Evolutionary conservation across 2,113 vertebrate species (phyloP).

Genomic region (Ictalurus furcatus): DNA sequence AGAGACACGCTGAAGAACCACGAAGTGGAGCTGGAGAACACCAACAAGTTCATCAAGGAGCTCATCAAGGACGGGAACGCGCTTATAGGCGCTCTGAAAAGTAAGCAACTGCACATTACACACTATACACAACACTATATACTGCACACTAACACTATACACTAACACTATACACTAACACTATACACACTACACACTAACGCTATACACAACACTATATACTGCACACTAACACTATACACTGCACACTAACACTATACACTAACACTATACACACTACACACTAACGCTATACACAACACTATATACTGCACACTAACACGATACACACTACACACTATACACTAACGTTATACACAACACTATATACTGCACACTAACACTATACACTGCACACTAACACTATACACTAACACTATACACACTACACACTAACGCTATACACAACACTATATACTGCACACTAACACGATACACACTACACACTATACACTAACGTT

Average conservation of each 20-base stretch:
- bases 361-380: too few relatives aligned
- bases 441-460: too few relatives aligned
- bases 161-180: background rate
- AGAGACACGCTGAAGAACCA: slow-evolving; percentile 94
- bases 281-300: background rate
- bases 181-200: background rate
- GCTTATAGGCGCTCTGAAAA: slow-evolving; percentile 86
- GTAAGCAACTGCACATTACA: slow-evolving; percentile 70
- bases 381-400: too few relatives aligned
- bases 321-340: too few relatives aligned
- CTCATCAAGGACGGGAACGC: slow-evolving; percentile 93
- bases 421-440: too few relatives aligned
- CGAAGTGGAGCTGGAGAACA: slow-evolving; percentile 91
- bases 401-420: too few relatives aligned
- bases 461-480: too few relatives aligned
- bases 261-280: background rate
- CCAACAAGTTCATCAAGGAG: slow-evolving; percentile 97
- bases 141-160: background rate
- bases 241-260: background rate
- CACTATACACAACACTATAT: background rate
- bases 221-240: background rate
- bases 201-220: background rate
- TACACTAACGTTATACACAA: too few relatives aligned
- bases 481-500: too few relatives aligned
- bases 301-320: too few relatives aligned